phyloP scores from a whole-genome alignment of 2,797 vertebrate species.

The Menidia menidia region DNA sequence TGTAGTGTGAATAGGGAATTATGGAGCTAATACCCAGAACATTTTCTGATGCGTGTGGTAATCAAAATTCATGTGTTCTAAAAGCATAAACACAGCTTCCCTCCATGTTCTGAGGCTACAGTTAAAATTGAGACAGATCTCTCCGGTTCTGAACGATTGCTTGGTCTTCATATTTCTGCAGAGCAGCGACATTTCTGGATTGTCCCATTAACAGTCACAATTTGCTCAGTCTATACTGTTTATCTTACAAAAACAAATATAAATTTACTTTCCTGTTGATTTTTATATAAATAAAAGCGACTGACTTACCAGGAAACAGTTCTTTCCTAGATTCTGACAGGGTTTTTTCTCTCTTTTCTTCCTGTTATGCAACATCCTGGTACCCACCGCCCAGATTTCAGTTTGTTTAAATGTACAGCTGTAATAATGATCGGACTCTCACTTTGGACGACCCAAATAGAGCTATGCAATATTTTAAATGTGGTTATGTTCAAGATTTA shows the following conservation, averaged over 20 bases:
- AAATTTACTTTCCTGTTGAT: neutral
- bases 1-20: neutral
- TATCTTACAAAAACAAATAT: too few species aligned
- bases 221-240: too few species aligned
- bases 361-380: neutral
- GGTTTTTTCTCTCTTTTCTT: neutral
- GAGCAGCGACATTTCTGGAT: neutral
- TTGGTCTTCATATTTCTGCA: neutral
- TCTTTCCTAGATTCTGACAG: too few species aligned
- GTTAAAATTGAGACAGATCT: too few species aligned
- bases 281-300: neutral
- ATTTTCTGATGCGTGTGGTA: neutral
- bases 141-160: neutral
- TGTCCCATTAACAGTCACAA: neutral
- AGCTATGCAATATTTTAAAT: neutral
- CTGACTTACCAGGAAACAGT: neutral
- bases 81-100: neutral
- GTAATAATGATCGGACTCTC: neutral
- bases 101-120: too few species aligned
- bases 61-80: neutral
- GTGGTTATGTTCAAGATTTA: neutral
- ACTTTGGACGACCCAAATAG: neutral
- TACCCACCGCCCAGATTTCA: neutral
- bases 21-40: neutral
- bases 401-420: neutral